Conservation (phyloP, 2,888 invertebrate species). For the Slavum lentiscoides region DNA sequence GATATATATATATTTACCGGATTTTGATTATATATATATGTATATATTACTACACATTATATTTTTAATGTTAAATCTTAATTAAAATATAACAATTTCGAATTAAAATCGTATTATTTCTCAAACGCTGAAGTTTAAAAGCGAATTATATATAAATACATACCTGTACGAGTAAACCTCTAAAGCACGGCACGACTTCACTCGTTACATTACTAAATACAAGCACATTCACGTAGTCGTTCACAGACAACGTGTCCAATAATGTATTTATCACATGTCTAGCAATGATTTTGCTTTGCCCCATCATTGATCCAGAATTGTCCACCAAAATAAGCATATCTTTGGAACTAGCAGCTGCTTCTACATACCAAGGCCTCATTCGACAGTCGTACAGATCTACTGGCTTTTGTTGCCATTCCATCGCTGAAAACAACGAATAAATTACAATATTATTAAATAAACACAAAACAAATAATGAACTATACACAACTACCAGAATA, state of each 20-base stretch:
- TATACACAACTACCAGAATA: neutral
- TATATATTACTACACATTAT: too few species aligned
- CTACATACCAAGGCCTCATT: conserved; percentile 92
- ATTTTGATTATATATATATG: too few species aligned
- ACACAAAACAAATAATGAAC: neutral
- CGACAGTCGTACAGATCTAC: conserved; percentile 93
- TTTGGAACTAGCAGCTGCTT: conserved; percentile 96
- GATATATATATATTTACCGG: too few species aligned
- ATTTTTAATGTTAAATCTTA: too few species aligned
- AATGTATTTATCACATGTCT: conserved; percentile 85
- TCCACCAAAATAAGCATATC: conserved; percentile 95
- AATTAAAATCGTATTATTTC: neutral
- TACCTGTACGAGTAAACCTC: conserved; percentile 75
- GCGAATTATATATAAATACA: neutral
- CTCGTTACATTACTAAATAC: conserved; percentile 71
- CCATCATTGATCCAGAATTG: conserved; percentile 95
- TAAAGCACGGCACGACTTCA: conserved; percentile 83
- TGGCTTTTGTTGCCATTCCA: conserved; percentile 77
- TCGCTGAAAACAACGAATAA: conserved; percentile 63
- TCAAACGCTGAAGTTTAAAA: neutral
- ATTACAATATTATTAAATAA: neutral
- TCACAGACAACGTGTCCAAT: conserved; percentile 92
- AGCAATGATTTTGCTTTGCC: conserved; percentile 73
- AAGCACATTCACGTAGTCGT: conserved; percentile 94
- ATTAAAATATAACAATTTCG: too few species aligned